Conservation (phyloP, 2,797 vertebrate genomes). For the Setipinna tenuifilis region DNA sequence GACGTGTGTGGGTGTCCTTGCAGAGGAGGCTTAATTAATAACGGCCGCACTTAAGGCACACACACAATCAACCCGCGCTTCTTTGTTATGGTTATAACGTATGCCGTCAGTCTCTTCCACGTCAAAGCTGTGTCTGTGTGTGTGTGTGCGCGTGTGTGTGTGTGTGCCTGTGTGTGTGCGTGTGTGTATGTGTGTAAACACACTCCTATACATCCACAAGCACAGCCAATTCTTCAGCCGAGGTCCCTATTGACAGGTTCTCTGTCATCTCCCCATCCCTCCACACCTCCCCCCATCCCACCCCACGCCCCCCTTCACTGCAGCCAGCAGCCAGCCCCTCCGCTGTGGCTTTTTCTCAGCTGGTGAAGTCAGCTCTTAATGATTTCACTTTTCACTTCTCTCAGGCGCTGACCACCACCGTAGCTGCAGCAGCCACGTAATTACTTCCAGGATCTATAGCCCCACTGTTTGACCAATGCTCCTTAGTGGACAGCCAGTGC, state of each 20-base stretch:
- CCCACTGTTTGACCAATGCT: too few relatives aligned
- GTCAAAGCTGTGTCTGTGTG: neutral
- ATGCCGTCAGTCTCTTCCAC: neutral
- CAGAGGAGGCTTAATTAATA: neutral
- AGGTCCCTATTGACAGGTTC: neutral
- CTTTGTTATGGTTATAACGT: neutral
- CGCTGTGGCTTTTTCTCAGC: neutral
- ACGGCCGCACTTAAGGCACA: neutral
- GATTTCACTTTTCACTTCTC: neutral
- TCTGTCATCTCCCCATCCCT: neutral
- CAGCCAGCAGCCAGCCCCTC: neutral
- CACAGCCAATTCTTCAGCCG: too few relatives aligned
- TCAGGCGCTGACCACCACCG: neutral
- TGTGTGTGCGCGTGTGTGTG: slow-evolving; percentile 6
- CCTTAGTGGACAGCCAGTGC: too few relatives aligned
- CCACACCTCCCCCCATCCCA: too few relatives aligned
- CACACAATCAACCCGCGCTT: neutral
- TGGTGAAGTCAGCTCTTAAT: neutral
- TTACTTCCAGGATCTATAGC: too few relatives aligned
- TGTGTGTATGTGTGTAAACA: too few relatives aligned
- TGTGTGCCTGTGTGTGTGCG: too few relatives aligned
- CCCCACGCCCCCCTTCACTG: neutral
- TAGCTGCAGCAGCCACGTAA: too few relatives aligned
- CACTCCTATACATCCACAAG: too few relatives aligned
- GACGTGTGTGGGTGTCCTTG: neutral